Percentiles rank a stretch among this genome's conserved stretches.
Evolutionary conservation across 2,113 vertebrate species (phyloP).

Genomic region (Paralichthys olivaceus): DNA sequence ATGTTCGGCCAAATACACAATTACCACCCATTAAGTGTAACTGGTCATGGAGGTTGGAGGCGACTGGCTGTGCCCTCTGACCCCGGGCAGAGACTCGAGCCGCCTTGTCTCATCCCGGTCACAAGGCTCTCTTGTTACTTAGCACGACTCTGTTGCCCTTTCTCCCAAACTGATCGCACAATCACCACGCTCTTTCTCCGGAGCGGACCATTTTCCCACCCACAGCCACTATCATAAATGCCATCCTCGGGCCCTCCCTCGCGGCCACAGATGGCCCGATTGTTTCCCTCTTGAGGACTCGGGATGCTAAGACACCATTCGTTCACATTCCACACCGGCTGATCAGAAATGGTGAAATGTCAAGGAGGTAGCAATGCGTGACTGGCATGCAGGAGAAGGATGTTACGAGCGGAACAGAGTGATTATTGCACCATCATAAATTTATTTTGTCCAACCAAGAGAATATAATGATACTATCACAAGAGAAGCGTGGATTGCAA

Average conservation of each 20-base stretch:
- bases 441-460: too few species aligned
- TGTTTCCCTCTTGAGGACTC: slow-evolving; percentile 40
- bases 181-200: slow-evolving; percentile 28
- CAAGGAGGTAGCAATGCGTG: slow-evolving; percentile 24
- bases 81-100: slow-evolving; percentile 26
- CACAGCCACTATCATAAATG: slow-evolving; percentile 57
- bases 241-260: slow-evolving; percentile 34
- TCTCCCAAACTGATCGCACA: slow-evolving; percentile 50
- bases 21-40: slow-evolving; percentile 38
- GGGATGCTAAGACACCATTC: neutral
- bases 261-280: slow-evolving; percentile 51
- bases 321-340: slow-evolving; percentile 35
- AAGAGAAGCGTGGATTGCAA: neutral
- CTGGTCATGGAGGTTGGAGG: slow-evolving; percentile 42
- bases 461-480: neutral
- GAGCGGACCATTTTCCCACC: slow-evolving; percentile 35
- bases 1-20: neutral
- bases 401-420: neutral
- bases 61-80: slow-evolving; percentile 27
- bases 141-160: slow-evolving; percentile 15
- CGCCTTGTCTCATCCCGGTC: slow-evolving; percentile 45
- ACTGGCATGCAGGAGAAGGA: slow-evolving; percentile 41
- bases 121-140: slow-evolving; percentile 69
- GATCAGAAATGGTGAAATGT: slow-evolving; percentile 34
- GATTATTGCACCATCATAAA: neutral